Percentiles rank a stretch among this genome's conserved stretches.
phyloP scores from a whole-genome alignment of 2,888 invertebrate genomes.

The Drosophila ezoana region DNA sequence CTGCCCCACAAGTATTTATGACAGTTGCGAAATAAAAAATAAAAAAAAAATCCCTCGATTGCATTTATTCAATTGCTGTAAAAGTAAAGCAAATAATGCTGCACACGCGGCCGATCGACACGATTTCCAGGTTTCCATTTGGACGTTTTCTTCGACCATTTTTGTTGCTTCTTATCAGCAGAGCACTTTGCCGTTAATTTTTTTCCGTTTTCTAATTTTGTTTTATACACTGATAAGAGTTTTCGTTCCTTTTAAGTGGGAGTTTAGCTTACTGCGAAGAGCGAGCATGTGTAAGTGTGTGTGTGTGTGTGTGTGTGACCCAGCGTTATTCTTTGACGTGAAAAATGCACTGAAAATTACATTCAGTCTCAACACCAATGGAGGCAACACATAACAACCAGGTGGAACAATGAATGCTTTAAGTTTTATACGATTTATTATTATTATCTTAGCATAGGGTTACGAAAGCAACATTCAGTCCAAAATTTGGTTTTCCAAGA shows the following conservation, averaged over 20 bases:
- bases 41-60: conserved; percentile 21
- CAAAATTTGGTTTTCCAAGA: neutral
- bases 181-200: conserved; percentile 11
- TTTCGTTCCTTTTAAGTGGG: conserved; percentile 70
- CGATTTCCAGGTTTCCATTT: conserved; percentile 23
- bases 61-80: conserved; percentile 35
- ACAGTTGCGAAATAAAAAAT: conserved; percentile 27
- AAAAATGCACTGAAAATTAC: conserved; percentile 2
- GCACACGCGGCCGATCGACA: conserved; percentile 37
- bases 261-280: conserved; percentile 57
- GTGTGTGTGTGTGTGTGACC: neutral
- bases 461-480: too few species aligned
- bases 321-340: conserved; percentile 18
- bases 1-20: conserved; percentile 41
- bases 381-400: neutral
- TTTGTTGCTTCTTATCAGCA: conserved; percentile 60
- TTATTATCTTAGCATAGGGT: too few species aligned
- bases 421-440: too few species aligned
- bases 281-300: conserved; percentile 3
- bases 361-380: neutral
- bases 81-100: conserved; percentile 26
- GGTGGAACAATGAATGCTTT: neutral
- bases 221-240: conserved; percentile 63
- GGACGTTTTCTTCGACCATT: conserved; percentile 26
- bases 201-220: conserved; percentile 64